A percentile compares a stretch with the other conserved stretches of the same genome.
These are phyloP conservation scores for Drosophila acutilabella DNA, from an alignment of 2,888 invertebrate genomes.

Conservation along the genomic window DNA sequence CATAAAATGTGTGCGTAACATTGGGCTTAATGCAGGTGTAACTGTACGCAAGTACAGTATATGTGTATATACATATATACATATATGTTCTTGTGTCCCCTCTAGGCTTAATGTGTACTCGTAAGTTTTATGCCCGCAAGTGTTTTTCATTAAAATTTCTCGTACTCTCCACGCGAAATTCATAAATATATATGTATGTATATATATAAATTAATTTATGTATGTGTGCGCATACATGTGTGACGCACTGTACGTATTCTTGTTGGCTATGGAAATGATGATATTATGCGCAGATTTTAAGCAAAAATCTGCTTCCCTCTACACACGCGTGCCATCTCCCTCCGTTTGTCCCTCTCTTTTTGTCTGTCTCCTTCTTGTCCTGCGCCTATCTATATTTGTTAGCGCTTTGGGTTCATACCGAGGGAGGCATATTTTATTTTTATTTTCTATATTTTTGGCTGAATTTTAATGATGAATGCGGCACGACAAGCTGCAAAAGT, in stretches of 20 bases:
- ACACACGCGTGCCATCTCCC: neutral
- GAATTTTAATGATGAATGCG: conserved; percentile 70
- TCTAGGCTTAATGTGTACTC: conserved; percentile 16
- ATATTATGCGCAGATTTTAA: conserved; percentile 67
- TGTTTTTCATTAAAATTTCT: conserved; percentile 60
- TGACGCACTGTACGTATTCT: conserved; percentile 8
- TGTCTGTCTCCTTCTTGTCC: neutral
- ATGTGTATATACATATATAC: conserved; percentile 2
- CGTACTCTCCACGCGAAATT: conserved; percentile 25
- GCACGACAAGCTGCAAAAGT: conserved; percentile 42
- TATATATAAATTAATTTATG: neutral
- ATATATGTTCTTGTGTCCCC: conserved; percentile 1
- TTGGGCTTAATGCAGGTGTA: conserved; percentile 42
- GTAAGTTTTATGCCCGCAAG: conserved; percentile 51
- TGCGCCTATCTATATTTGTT: conserved; percentile 8
- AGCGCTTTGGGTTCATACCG: neutral
- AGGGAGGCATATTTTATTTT: conserved; percentile 34
- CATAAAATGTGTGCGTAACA: conserved; percentile 35
- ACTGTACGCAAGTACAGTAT: conserved; percentile 5
- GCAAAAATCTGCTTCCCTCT: conserved; percentile 20
- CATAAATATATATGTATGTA: conserved; percentile 27
- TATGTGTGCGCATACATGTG: conserved; percentile 2
- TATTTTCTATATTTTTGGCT: conserved; percentile 53
- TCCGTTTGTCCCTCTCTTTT: neutral
- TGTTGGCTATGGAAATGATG: conserved; percentile 44